Conservation (phyloP, 2,888 invertebrate genomes). For the Trichogramma dendrolimi region DNA sequence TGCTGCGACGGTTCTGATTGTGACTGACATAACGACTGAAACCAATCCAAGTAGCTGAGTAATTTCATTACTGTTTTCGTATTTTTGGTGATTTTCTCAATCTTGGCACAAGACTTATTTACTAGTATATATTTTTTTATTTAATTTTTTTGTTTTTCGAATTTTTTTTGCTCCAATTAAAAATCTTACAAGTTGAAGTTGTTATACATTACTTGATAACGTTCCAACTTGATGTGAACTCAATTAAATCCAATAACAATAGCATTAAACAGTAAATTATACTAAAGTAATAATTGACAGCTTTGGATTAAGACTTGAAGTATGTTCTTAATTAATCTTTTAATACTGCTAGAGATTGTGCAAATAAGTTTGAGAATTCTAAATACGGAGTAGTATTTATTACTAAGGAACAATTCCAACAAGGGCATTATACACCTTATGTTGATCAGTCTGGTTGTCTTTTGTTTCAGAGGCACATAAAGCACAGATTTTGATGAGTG, state of each 20-base stretch:
- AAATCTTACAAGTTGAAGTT: no score
- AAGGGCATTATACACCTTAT: constrained; percentile 50
- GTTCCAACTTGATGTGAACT: no score
- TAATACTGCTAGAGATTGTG: constrained; percentile 33
- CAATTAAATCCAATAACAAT: no score
- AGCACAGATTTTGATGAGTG: constrained; percentile 51
- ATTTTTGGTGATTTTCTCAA: constrained; percentile 35
- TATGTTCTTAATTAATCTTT: no score
- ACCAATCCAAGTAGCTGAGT: constrained; percentile 15
- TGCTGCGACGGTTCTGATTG: not conserved
- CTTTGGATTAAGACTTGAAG: no score
- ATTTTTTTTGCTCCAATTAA: no score
- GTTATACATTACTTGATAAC: no score
- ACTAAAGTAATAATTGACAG: no score
- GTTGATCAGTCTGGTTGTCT: constrained; percentile 58
- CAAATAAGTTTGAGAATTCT: constrained; percentile 40
- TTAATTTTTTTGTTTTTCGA: no score
- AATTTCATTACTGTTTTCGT: constrained; percentile 23
- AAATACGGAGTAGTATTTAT: constrained; percentile 24
- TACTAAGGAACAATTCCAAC: constrained; percentile 28
- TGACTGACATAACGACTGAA: constrained; percentile 13
- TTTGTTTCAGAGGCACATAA: constrained; percentile 82
- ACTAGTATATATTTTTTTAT: not conserved
- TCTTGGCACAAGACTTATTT: constrained; percentile 40
- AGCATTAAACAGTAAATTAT: no score